Percentiles rank a stretch among this genome's conserved stretches.
Evolutionary conservation across 2,113 vertebrate species (phyloP).

Genomic region (Myotis lucifugus): DNA sequence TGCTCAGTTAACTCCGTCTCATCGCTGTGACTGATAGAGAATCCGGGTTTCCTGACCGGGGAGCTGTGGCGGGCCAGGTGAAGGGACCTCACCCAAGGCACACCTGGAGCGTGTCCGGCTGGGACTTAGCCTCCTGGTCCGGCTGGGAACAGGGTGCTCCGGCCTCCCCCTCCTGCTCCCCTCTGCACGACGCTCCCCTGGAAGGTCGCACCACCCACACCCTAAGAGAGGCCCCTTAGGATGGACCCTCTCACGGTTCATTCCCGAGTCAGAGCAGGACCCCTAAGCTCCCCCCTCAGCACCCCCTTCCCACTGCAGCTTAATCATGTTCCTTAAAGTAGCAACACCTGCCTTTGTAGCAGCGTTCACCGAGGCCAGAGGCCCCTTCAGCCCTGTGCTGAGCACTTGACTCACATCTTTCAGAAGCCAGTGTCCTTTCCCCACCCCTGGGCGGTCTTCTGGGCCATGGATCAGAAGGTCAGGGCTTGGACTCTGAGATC

Average conservation of each 20-base stretch:
- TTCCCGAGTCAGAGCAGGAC: neutral
- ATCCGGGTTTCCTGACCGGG: neutral
- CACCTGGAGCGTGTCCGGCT: neutral
- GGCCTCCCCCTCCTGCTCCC: too few species aligned
- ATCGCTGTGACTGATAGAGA: neutral
- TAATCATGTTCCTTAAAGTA: fast-evolving
- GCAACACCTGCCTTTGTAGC: neutral
- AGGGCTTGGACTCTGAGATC: neutral
- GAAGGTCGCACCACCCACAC: fast-evolving
- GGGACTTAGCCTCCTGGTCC: neutral
- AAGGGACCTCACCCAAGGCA: neutral
- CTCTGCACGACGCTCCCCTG: neutral
- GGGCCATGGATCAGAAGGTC: neutral
- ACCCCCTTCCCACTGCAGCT: neutral
- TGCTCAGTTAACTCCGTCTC: neutral
- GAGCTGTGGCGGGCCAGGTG: neutral
- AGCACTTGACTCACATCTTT: neutral
- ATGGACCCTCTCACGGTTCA: fast-evolving
- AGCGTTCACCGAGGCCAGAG: neutral
- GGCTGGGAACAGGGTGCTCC: fast-evolving
- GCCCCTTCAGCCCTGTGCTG: neutral
- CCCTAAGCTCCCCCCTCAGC: neutral
- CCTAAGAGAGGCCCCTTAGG: fast-evolving
- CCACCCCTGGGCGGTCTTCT: fast-evolving
- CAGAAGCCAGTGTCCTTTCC: neutral